Conservation (phyloP, 2,113 vertebrate genomes). For the Pterocles burchelli region DNA sequence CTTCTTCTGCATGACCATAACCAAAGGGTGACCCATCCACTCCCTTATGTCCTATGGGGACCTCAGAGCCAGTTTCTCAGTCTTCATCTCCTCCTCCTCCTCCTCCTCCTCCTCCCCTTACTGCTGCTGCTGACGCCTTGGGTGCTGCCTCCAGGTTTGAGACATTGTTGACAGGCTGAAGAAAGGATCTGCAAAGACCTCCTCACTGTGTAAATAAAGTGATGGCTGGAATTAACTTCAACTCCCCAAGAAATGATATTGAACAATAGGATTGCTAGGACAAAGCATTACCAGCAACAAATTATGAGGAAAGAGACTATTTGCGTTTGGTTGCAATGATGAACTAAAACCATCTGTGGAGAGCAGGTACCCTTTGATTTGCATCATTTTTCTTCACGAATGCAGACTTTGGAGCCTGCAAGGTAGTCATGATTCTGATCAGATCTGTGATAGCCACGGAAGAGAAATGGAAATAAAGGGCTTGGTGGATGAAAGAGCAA, state of each 20-base stretch:
- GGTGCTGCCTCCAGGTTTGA: constrained; percentile 65
- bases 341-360: constrained; percentile 60
- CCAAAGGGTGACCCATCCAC: constrained; percentile 70
- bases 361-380: constrained; percentile 42
- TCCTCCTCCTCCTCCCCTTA: constrained; percentile 46
- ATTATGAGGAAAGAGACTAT: constrained; percentile 66
- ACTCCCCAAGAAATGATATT: constrained; percentile 13
- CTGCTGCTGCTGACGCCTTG: constrained; percentile 45
- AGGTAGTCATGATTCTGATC: constrained; percentile 10
- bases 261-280: constrained; percentile 45
- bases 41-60: constrained; percentile 75
- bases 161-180: constrained; percentile 64
- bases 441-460: not conserved
- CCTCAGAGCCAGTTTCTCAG: constrained; percentile 67
- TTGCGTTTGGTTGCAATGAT: constrained; percentile 63
- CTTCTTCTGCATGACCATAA: constrained; percentile 75
- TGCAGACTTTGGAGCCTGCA: constrained; percentile 1
- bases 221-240: constrained; percentile 62
- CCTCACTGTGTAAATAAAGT: constrained; percentile 61
- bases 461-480: constrained; percentile 34
- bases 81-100: constrained; percentile 67
- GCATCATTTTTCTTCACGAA: not conserved
- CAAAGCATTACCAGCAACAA: constrained; percentile 52
- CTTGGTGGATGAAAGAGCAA: constrained; percentile 7
- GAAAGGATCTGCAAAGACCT: constrained; percentile 58